These are phyloP conservation scores for Hylaea fasciaria DNA, from an alignment of 2,888 invertebrate genomes.

Conservation along the genomic window DNA sequence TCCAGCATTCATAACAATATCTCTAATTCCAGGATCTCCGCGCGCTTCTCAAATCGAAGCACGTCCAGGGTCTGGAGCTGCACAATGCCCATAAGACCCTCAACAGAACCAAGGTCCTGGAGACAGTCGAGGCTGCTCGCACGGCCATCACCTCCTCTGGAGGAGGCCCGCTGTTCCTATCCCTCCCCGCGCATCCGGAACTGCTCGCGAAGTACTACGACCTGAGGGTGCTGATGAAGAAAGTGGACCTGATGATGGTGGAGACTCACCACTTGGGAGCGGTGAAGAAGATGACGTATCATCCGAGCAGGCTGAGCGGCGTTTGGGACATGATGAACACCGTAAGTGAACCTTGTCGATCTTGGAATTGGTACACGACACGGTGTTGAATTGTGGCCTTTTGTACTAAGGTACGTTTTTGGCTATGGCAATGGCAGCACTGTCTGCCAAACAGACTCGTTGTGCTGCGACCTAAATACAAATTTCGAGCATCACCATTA, in stretches of 20 bases:
- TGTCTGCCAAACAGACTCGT: too few species aligned
- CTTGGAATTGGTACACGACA: neutral
- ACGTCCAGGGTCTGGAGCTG: constrained; percentile 85
- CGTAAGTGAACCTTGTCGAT: constrained; percentile 70
- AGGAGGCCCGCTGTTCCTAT: constrained; percentile 84
- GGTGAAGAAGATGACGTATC: constrained; percentile 88
- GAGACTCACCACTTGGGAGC: constrained; percentile 88
- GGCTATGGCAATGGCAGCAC: too few species aligned
- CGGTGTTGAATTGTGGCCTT: too few species aligned
- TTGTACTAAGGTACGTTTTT: too few species aligned
- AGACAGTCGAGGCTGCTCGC: constrained; percentile 74
- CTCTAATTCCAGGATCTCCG: constrained; percentile 77
- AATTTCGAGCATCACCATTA: too few species aligned
- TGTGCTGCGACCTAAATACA: too few species aligned
- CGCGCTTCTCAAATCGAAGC: constrained; percentile 82
- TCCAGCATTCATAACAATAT: too few species aligned
- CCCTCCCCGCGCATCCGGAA: constrained; percentile 87
- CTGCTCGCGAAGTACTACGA: constrained; percentile 89
- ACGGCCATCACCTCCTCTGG: constrained; percentile 76
- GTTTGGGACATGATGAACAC: constrained; percentile 91
- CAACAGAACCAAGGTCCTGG: constrained; percentile 79
- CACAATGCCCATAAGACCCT: constrained; percentile 82
- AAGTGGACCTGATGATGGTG: constrained; percentile 87
- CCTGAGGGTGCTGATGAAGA: constrained; percentile 86
- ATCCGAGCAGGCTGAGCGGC: constrained; percentile 90